A percentile compares a stretch with the other conserved stretches of the same genome.
phyloP scores from a whole-genome alignment of 2,113 vertebrate species.

The Triplophysa siluroides region DNA sequence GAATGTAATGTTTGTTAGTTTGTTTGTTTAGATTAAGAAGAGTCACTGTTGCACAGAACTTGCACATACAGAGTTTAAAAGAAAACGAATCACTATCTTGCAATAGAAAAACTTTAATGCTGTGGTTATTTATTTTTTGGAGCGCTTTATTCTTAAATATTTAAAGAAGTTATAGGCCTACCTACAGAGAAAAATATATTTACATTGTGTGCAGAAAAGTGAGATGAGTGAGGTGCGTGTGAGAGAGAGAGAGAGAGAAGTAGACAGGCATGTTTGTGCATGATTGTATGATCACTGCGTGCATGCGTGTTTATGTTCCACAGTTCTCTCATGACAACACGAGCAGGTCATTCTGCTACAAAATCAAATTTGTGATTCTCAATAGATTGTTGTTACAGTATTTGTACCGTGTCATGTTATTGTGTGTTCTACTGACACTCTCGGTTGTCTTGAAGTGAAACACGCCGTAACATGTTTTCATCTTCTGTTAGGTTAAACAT shows the following conservation, averaged over 20 bases:
- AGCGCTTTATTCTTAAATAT: slow-evolving; percentile 63
- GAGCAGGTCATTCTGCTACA: neutral
- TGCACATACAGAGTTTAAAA: slow-evolving; percentile 69
- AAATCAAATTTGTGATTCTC: neutral
- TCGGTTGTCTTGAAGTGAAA: slow-evolving; percentile 46
- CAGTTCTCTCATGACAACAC: neutral
- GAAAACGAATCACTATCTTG: slow-evolving; percentile 54
- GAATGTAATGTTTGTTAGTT: slow-evolving; percentile 69
- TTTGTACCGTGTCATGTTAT: neutral
- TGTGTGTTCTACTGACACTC: slow-evolving; percentile 39
- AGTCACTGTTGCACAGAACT: slow-evolving; percentile 71
- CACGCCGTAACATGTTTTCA: neutral
- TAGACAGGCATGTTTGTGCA: neutral
- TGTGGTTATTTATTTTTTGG: slow-evolving; percentile 74
- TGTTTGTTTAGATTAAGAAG: slow-evolving; percentile 48
- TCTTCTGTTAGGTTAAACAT: neutral
- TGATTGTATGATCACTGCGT: slow-evolving; percentile 37
- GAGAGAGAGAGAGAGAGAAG: slow-evolving; percentile 47
- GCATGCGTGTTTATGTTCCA: slow-evolving; percentile 32
- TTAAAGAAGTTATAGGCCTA: slow-evolving; percentile 57
- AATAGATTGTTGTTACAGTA: too few species aligned
- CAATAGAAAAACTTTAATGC: slow-evolving; percentile 56
- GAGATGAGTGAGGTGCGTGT: neutral
- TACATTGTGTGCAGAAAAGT: slow-evolving; percentile 57
- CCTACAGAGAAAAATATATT: slow-evolving; percentile 61